Base-by-base conservation (phyloP, 2,888 invertebrate genomes). In the Fabriciana adippe region DNA sequence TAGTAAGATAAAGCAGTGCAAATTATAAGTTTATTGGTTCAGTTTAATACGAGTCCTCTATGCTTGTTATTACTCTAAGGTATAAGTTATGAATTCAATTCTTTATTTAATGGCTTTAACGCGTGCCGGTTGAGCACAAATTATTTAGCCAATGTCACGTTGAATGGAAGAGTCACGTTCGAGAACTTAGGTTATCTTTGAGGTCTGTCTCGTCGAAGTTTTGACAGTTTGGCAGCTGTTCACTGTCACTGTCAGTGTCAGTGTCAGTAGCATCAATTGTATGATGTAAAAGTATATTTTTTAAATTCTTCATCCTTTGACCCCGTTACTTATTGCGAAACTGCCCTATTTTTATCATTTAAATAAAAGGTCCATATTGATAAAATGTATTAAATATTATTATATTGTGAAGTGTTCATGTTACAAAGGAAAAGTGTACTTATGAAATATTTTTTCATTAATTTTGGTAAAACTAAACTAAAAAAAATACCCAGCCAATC, bases 301-400 rank as follows among this genome's bases (percentile, higher is more conserved):
- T 66, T 55, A 63, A 59, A 68, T 67, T 72, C 57, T 55, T 73
- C 69, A 67, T 70, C 73, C 64, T 71, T 72, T 73, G 73, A 73
- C 73, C 72, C 60, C 64, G 45, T 68, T 70, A 66, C 56, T 69
- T 68, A 64, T 66, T 63, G 31, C 51, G 35, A 65, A 65, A 53
- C 31, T 41, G 13, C n/a, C 63, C 55, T 56, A 54, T n/a, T 48
- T 63, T 4, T 64, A 65, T 64, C 72, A 74, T 74, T n/a, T 26
- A n/a, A n/a, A 16, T n/a, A 59, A 13, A 31, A 48, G 21, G n/a
- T 13, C n/a, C n/a, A 26, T 26, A 59, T 59, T 59, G 26, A 13
- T 3, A 48, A 48, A 13, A 26, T 11, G 16, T 13, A 8, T 21
- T 13, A 53, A 26, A 13, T 57, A 26, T 47, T 15, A 26, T 26